A percentile compares a stretch with the other conserved stretches of the same genome.
Conservation (phyloP, 2,113 vertebrate species). For the Todiramphus chloris region DNA sequence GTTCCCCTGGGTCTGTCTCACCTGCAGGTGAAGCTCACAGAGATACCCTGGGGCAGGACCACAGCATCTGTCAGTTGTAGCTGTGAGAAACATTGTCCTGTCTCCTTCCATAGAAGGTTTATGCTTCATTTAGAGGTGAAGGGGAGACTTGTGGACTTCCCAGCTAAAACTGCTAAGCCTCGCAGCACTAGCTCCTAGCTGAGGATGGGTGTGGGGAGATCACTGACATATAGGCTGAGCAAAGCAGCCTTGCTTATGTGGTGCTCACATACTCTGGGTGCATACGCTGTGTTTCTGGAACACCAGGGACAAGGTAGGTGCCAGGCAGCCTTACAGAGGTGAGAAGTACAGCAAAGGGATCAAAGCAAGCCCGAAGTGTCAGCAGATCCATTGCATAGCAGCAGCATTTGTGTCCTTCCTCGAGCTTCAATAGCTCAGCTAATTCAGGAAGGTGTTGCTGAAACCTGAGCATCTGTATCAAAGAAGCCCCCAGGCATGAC, state of each 20-base stretch:
- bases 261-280: neutral
- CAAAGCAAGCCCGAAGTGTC: neutral
- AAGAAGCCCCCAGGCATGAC: neutral
- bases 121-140: neutral
- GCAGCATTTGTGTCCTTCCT: neutral
- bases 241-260: neutral
- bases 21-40: neutral
- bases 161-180: neutral
- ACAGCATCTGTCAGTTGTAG: neutral
- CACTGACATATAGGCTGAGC: accelerated
- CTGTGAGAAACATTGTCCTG: neutral
- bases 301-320: neutral
- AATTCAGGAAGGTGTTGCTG: neutral
- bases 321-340: neutral
- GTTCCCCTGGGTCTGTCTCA: neutral
- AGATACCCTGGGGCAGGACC: neutral
- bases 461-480: neutral
- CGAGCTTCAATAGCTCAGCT: neutral
- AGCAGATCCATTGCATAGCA: neutral
- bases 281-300: neutral
- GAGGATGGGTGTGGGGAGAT: neutral
- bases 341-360: neutral
- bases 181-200: neutral
- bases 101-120: neutral
- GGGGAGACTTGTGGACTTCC: neutral